Evolutionary conservation across 2,888 invertebrate species (phyloP).

Genomic region (Neuroscelio doddi): DNA sequence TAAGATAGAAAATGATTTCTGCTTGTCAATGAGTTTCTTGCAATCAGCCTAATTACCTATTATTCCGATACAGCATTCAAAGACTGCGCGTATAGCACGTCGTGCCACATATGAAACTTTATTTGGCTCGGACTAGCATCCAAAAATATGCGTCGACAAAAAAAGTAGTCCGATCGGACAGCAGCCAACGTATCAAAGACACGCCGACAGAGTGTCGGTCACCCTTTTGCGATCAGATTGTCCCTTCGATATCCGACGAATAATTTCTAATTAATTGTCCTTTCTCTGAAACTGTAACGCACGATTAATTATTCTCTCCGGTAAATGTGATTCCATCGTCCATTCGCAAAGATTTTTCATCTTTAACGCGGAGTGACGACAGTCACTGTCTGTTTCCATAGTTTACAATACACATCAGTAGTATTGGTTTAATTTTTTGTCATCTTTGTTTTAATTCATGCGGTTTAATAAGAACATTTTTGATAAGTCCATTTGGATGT

Average conservation of each 20-base stretch:
- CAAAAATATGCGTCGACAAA: slow-evolving; percentile 40
- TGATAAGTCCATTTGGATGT: too few relatives aligned
- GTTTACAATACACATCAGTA: too few relatives aligned
- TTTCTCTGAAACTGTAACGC: slow-evolving; percentile 13
- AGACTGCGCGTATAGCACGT: too few relatives aligned
- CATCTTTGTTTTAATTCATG: too few relatives aligned
- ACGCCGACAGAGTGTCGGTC: slow-evolving; percentile 55
- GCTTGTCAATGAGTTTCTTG: too few relatives aligned
- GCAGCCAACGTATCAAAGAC: slow-evolving; percentile 67
- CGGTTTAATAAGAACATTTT: too few relatives aligned
- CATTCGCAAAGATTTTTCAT: too few relatives aligned
- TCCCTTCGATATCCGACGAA: slow-evolving; percentile 56
- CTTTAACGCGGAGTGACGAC: too few relatives aligned
- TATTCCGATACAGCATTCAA: neutral
- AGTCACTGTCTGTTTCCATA: too few relatives aligned
- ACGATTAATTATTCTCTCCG: slow-evolving; percentile 4
- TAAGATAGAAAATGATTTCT: too few relatives aligned
- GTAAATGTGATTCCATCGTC: slow-evolving; percentile 3
- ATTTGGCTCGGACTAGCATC: slow-evolving; percentile 48
- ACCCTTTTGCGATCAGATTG: slow-evolving; percentile 50
- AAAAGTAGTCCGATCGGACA: slow-evolving; percentile 61
- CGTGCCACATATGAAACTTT: slow-evolving; percentile 40
- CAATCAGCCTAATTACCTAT: slow-evolving; percentile 20
- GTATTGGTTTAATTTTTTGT: too few relatives aligned
- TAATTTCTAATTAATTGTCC: slow-evolving; percentile 67